Conservation (phyloP, 2,888 invertebrate species). For the Acrocera orbiculus region DNA sequence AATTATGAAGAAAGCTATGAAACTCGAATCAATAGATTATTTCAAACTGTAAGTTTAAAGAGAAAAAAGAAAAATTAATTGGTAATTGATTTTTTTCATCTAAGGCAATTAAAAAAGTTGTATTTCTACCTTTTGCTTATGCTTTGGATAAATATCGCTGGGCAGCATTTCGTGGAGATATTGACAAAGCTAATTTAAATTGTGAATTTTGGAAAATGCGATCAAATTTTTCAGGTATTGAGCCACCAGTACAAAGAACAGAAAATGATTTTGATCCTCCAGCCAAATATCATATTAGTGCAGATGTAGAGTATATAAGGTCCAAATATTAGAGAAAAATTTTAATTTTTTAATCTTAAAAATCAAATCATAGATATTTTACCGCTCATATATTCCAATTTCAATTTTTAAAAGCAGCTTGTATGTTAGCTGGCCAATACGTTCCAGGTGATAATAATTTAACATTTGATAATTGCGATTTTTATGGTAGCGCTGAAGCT, state of each 20-base stretch:
- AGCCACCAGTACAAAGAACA: slow-evolving; percentile 42
- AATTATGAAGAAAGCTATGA: slow-evolving; percentile 41
- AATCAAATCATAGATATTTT: slow-evolving; percentile 40
- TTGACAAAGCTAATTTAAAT: slow-evolving; percentile 39
- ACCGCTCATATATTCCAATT: slow-evolving; percentile 66
- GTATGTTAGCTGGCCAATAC: slow-evolving; percentile 59
- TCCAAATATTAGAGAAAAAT: slow-evolving; percentile 19
- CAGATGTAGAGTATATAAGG: slow-evolving; percentile 50
- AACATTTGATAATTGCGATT: slow-evolving; percentile 69
- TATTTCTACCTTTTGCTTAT: slow-evolving; percentile 51
- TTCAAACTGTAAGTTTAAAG: slow-evolving; percentile 33
- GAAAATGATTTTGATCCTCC: slow-evolving; percentile 58
- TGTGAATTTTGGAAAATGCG: slow-evolving; percentile 49
- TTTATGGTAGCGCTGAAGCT: slow-evolving; percentile 62
- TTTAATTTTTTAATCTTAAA: background rate
- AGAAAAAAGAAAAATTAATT: background rate
- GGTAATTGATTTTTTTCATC: background rate
- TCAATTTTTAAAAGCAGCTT: slow-evolving; percentile 55
- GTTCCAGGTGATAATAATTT: slow-evolving; percentile 43
- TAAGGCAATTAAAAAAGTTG: slow-evolving; percentile 41
- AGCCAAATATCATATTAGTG: slow-evolving; percentile 55
- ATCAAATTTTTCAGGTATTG: slow-evolving; percentile 42
- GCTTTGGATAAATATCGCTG: slow-evolving; percentile 52
- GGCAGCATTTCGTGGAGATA: slow-evolving; percentile 44
- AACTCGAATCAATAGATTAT: slow-evolving; percentile 48